Base-by-base conservation (phyloP, 1,140 invertebrate species). In the Galleria mellonella region DNA sequence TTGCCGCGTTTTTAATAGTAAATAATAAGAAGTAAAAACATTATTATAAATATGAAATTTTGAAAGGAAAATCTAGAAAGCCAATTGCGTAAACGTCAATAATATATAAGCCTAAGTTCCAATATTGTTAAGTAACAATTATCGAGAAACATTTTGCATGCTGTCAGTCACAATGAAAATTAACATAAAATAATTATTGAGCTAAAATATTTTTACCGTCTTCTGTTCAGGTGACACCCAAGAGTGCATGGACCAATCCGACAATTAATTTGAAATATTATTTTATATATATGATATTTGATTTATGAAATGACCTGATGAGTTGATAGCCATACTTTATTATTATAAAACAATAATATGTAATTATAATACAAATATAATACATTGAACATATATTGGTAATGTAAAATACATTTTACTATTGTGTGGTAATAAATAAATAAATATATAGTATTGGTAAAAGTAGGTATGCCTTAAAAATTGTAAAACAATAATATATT, bases 111-210 rank as follows among this genome's bases (percentile, higher is more conserved):
- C 77, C 52, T 44, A 58, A 68, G 41, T 55, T 72, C 62, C 53
- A 69, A 62, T 69, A 23, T 58, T 51, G 50, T 76, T 70, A 76
- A 55, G 56, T 33, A 42, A 14, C 39, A 37, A 47, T 17, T 72
- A 23, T 51, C 66, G 43, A 70, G 58, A 75, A 45, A 63, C 63
- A 62, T 58, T 43, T 67, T 55, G 75, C 81, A 84, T 84, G 81
- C 81, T 60, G 78, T 84, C 72, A 84, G 81, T 84, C 72, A 84
- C 81, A 77, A 68, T 67, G 64, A 72, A 67, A 69, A 78, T 59
- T 54, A 76, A 75, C 62, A 76, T 57, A 68, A 61, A 62, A 55
- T 51, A 72, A 65, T 46, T 70, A 68, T 72, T 64, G 60, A 74
- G 64, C 67, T 45, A 81, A 83, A 81, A 75, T 65, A 47, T 37